Base-by-base conservation (phyloP, 2,888 invertebrate species). In the Enchytraeus crypticus region DNA sequence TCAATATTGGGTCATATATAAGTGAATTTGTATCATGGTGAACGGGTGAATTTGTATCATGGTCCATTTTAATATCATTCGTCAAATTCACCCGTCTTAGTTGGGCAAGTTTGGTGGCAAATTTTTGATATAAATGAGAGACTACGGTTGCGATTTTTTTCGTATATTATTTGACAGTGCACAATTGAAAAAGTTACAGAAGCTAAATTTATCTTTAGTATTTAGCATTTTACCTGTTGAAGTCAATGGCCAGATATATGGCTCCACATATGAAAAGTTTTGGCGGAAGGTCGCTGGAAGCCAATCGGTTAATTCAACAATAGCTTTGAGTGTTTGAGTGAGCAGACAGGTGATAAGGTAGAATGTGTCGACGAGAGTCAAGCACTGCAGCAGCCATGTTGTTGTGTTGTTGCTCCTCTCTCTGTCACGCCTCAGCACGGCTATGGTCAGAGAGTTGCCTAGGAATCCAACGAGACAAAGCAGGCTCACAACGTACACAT, bases 271-370 rank as follows among this genome's bases (percentile, higher is more conserved):
- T 11, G 62, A 49, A 26, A 62, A 61, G 27, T 34, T 38, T 38
- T 34, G 51, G n/a, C 43, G n/a, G 8, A 30, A 33, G 27, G 61
- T 33, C 4, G 51, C 49, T 3, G 67, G 65, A 21, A 54, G 14
- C 66, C 68, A 68, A 57, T 65, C 57, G 11, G 65, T 64, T 26
- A 59, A 26, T 14, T 59, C 59, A 26, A 60, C 33, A 3, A 69
- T 53, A 11, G 61, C 51, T 47, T 62, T 64, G 2, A 69, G 49
- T 11, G 65, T 32, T 56, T 68, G 68, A 47, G 65, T 57, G 61
- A 65, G 61, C 23, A 67, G 38, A 51, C 68, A 69, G 14, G 66
- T 55, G 26, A 64, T n/a, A 30, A 69, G 67, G 56, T 67, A 69
- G 27, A 66, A 46, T 11, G 65, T 60, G 51, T 69, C 69, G 14